Evolutionary conservation across 1,140 invertebrate species (phyloP).

Genomic region (Zaprionus taronus): DNA sequence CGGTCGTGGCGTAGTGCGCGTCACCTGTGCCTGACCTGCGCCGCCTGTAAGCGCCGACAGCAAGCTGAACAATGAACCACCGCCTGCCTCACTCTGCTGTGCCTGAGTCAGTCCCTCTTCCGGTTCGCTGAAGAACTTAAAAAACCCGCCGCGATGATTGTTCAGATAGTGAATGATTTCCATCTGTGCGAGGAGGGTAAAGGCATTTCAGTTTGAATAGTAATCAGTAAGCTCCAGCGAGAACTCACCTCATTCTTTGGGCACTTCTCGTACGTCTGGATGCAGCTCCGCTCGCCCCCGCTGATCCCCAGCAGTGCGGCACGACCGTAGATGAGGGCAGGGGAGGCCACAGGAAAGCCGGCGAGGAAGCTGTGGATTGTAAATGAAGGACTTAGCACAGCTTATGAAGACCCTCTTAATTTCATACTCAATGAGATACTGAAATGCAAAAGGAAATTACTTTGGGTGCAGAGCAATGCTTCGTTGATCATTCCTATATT

Average conservation of each 20-base stretch:
- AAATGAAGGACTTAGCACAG: background rate
- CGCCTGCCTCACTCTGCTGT: conserved; percentile 46
- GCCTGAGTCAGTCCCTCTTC: conserved; percentile 60
- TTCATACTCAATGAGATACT: background rate
- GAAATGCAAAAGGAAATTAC: background rate
- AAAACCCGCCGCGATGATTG: conserved; percentile 94
- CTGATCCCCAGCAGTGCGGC: conserved; percentile 90
- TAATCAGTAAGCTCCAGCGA: conserved; percentile 39
- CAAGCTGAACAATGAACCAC: conserved; percentile 72
- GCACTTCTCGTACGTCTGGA: conserved; percentile 89
- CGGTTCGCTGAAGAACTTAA: conserved; percentile 89
- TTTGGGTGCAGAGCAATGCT: background rate
- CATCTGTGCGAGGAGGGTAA: conserved; percentile 83
- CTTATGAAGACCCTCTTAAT: background rate
- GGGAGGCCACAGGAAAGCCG: conserved; percentile 85
- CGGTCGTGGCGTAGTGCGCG: conserved; percentile 50
- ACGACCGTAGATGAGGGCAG: conserved; percentile 89
- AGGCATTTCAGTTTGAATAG: conserved; percentile 30
- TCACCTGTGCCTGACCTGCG: conserved; percentile 31
- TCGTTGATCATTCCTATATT: background rate
- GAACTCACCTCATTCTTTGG: conserved; percentile 86
- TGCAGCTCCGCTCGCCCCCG: conserved; percentile 87
- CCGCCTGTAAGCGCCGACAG: conserved; percentile 74
- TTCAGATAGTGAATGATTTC: conserved; percentile 91
- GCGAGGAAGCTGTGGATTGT: conserved; percentile 81